Percentiles rank a stretch among this genome's conserved stretches.
Conservation (phyloP, 2,113 vertebrate species). For the Onychorhynchus coronatus region DNA sequence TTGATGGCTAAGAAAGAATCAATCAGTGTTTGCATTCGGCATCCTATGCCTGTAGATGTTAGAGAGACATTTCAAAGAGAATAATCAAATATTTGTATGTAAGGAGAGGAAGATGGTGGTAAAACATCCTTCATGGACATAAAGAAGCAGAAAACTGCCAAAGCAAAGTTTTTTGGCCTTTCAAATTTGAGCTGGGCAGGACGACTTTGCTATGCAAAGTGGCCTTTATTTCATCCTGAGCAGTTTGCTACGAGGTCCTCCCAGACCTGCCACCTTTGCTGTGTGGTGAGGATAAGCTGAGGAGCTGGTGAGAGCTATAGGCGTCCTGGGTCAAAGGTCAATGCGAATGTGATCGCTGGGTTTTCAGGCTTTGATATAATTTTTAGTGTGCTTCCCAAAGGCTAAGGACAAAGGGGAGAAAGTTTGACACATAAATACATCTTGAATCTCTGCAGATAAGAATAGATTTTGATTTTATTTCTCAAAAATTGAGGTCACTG, state of each 20-base stretch:
- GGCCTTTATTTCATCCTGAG: background rate
- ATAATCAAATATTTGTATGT: constrained; percentile 43
- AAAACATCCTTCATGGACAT: background rate
- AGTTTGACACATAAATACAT: constrained; percentile 69
- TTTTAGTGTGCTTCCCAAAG: constrained; percentile 57
- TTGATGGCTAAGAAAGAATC: constrained; percentile 55
- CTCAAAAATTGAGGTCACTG: constrained; percentile 72
- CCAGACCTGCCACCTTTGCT: accelerated
- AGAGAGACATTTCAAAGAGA: constrained; percentile 61
- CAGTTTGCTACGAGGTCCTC: background rate
- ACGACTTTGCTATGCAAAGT: background rate
- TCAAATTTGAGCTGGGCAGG: background rate
- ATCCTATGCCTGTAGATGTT: constrained; percentile 26
- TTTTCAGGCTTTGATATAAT: constrained; percentile 24
- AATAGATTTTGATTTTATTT: constrained; percentile 70
- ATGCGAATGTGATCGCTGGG: background rate
- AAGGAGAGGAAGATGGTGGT: background rate
- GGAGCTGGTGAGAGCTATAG: background rate
- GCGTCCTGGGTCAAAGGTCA: constrained; percentile 25
- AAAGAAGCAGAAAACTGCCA: background rate
- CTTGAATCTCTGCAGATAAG: constrained; percentile 66
- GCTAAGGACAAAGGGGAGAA: constrained; percentile 52
- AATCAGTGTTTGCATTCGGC: constrained; percentile 26
- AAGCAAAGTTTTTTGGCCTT: background rate
- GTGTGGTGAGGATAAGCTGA: accelerated